Conservation (phyloP, 2,113 vertebrate genomes). For the Hemichromis elongatus region DNA sequence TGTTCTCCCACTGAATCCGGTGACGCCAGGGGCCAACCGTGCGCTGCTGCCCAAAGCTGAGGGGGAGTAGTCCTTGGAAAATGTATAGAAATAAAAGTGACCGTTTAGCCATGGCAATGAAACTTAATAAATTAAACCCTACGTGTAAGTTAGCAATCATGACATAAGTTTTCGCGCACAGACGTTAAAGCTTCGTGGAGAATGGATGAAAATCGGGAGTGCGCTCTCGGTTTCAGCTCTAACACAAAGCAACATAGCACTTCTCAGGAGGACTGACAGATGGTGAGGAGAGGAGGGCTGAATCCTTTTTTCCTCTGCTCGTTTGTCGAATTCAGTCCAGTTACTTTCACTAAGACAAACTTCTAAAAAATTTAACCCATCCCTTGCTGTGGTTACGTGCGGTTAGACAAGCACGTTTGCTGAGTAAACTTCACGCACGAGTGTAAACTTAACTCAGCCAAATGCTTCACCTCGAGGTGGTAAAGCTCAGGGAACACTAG, state of each 20-base stretch:
- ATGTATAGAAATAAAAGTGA: slow-evolving; percentile 50
- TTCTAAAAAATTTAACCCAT: slow-evolving; percentile 57
- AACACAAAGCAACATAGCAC: slow-evolving; percentile 36
- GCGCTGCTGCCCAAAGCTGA: slow-evolving; percentile 49
- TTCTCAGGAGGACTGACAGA: slow-evolving; percentile 19
- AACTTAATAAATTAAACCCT: background rate
- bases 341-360: slow-evolving; percentile 46
- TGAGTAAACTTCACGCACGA: slow-evolving; percentile 62
- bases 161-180: background rate
- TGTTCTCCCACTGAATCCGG: slow-evolving; percentile 74
- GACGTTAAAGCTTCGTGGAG: background rate
- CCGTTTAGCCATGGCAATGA: slow-evolving; percentile 59
- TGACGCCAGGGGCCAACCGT: slow-evolving; percentile 62
- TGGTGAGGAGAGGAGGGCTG: slow-evolving; percentile 25
- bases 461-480: background rate
- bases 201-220: slow-evolving; percentile 6
- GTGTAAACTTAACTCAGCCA: slow-evolving; percentile 37
- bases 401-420: slow-evolving; percentile 45
- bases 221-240: slow-evolving; percentile 17
- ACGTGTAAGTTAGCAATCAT: background rate
- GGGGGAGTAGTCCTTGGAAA: slow-evolving; percentile 46
- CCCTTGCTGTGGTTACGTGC: background rate
- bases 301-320: background rate
- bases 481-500: background rate
- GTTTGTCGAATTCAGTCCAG: slow-evolving; percentile 48